A percentile compares a stretch with the other conserved stretches of the same genome.
phyloP scores from a whole-genome alignment of 2,797 vertebrate species.

The Enteromius trimaculatus region DNA sequence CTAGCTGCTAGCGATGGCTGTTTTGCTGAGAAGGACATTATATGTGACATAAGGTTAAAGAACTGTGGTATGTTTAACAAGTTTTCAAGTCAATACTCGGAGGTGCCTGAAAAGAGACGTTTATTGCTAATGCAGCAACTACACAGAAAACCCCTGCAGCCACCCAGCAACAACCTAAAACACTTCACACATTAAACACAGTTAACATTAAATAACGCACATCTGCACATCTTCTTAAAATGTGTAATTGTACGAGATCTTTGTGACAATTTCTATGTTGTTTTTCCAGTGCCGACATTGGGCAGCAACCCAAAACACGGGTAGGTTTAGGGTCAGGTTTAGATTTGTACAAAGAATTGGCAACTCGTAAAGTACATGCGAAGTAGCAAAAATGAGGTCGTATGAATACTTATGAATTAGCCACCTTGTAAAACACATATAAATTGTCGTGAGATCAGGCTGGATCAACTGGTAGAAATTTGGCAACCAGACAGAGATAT shows the following conservation, averaged over 20 bases:
- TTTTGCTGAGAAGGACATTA: conserved; percentile 5
- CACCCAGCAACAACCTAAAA: neutral
- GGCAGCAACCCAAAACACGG: neutral
- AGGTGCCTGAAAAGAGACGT: neutral
- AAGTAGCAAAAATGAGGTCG: too few species aligned
- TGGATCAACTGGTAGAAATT: too few species aligned
- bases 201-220: too few species aligned
- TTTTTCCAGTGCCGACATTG: neutral
- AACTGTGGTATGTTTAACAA: conserved; percentile 22
- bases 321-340: too few species aligned
- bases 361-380: too few species aligned
- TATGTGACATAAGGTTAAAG: neutral
- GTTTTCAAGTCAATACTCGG: neutral
- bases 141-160: neutral
- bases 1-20: neutral
- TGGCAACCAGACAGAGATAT: too few species aligned
- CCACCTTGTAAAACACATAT: too few species aligned
- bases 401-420: too few species aligned
- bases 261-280: neutral
- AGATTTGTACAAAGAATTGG: too few species aligned
- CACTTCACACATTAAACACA: neutral
- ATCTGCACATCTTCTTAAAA: too few species aligned
- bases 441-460: too few species aligned
- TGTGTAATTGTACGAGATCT: neutral
- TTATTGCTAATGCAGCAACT: conserved; percentile 5